Evolutionary conservation across 2,113 vertebrate species (phyloP).

Genomic region (Marcusenius ussheri): DNA sequence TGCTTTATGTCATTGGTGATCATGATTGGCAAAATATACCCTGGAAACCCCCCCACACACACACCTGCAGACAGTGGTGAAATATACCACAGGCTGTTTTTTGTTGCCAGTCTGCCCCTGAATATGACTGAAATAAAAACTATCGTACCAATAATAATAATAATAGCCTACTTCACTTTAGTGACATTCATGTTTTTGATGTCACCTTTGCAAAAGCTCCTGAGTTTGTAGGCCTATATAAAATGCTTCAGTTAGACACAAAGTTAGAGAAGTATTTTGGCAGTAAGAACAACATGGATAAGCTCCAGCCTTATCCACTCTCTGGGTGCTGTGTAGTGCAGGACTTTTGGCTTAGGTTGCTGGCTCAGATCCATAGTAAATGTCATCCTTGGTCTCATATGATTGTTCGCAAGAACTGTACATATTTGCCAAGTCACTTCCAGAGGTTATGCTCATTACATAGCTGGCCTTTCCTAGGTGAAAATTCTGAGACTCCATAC

Average conservation of each 20-base stretch:
- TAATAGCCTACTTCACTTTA: not conserved
- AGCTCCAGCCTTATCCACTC: not conserved
- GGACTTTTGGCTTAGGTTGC: slow-evolving; percentile 12
- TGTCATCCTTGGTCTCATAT: slow-evolving; percentile 13
- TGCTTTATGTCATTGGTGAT: not conserved
- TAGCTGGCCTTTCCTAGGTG: not conserved
- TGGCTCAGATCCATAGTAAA: slow-evolving; percentile 24
- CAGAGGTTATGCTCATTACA: not conserved
- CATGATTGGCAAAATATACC: not conserved
- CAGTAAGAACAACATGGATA: not conserved
- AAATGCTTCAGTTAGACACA: not conserved
- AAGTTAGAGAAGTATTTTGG: slow-evolving; percentile 5
- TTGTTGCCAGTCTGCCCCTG: not conserved
- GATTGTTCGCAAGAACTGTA: not conserved
- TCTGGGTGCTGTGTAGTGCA: not conserved
- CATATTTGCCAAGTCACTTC: slow-evolving; percentile 6
- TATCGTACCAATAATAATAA: not conserved
- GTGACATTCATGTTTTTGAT: not conserved
- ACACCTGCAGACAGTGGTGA: not conserved
- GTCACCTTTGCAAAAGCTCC: not conserved
- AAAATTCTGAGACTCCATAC: not conserved
- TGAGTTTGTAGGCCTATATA: not conserved
- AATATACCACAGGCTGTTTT: not conserved
- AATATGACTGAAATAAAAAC: not conserved
- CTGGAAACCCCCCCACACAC: not conserved